Percentiles rank a stretch among this genome's conserved stretches.
phyloP scores from a whole-genome alignment of 2,888 invertebrate genomes.

The Epinotia nisella region DNA sequence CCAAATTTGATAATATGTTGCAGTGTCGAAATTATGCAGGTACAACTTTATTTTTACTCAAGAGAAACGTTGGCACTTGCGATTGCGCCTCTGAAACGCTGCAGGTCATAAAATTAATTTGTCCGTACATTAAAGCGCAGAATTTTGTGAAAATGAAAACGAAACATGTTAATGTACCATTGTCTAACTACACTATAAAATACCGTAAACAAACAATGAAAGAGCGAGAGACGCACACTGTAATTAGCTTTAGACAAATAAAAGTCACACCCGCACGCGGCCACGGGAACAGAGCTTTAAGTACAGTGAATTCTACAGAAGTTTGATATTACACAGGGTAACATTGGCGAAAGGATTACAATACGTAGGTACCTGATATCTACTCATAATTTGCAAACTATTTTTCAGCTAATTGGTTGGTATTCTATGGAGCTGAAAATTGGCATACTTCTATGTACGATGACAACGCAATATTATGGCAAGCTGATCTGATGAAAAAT shows the following conservation, averaged over 20 bases:
- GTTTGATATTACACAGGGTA: not conserved
- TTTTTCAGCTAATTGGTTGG: too few species aligned
- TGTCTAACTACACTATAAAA: conserved; percentile 37
- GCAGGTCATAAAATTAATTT: conserved; percentile 12
- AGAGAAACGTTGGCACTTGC: not conserved
- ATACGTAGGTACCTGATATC: too few species aligned
- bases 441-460: too few species aligned
- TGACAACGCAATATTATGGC: too few species aligned
- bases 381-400: too few species aligned
- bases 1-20: not conserved
- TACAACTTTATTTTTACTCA: not conserved
- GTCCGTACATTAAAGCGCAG: not conserved
- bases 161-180: conserved; percentile 33
- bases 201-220: conserved; percentile 38
- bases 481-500: too few species aligned
- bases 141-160: conserved; percentile 26
- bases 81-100: not conserved
- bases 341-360: not conserved
- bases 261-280: conserved; percentile 22
- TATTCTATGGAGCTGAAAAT: too few species aligned
- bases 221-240: conserved; percentile 10
- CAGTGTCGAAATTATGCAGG: not conserved
- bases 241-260: conserved; percentile 39
- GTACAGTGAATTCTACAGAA: not conserved
- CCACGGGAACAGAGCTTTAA: conserved; percentile 8